Conservation (phyloP, 1,140 invertebrate genomes). For the Psilanteris sp. region DNA sequence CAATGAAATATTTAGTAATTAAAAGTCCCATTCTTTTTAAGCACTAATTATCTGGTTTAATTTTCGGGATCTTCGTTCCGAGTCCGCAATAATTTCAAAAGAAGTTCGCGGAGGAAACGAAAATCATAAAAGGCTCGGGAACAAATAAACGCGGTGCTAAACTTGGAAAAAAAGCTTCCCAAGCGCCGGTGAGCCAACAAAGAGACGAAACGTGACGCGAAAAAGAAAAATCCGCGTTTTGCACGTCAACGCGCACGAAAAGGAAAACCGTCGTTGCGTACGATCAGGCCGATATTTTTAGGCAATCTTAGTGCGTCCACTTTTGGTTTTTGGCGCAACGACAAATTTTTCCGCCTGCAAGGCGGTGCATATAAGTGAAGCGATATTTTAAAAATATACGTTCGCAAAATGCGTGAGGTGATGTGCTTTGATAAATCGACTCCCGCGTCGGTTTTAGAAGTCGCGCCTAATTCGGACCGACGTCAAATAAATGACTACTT, state of each 20-base stretch:
- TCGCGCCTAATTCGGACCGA: conserved; percentile 64
- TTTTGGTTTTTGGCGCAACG: conserved; percentile 75
- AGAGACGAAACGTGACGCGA: conserved; percentile 41
- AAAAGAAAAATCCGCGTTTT: conserved; percentile 36
- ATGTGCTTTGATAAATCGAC: conserved; percentile 73
- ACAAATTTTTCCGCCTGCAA: conserved; percentile 72
- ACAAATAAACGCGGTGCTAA: conserved; percentile 46
- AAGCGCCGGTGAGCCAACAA: conserved; percentile 19
- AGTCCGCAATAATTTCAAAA: not conserved
- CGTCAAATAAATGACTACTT: conserved; percentile 66
- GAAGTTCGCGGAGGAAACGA: conserved; percentile 30
- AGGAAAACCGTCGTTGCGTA: conserved; percentile 51
- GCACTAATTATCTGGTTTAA: too few relatives aligned
- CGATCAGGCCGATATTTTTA: conserved; percentile 73
- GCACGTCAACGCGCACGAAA: conserved; percentile 44
- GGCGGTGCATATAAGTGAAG: conserved; percentile 53
- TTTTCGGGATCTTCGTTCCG: too few relatives aligned
- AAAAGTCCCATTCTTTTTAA: too few relatives aligned
- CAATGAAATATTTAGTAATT: too few relatives aligned
- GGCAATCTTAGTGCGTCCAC: conserved; percentile 72
- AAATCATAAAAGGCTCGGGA: conserved; percentile 36
- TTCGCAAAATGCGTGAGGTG: conserved; percentile 62
- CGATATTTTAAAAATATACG: conserved; percentile 72
- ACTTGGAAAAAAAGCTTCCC: conserved; percentile 44
- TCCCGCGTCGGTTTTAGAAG: conserved; percentile 57